Evolutionary conservation across 2,888 invertebrate genomes (phyloP).

Genomic region (Nephrocerus scutellatus): DNA sequence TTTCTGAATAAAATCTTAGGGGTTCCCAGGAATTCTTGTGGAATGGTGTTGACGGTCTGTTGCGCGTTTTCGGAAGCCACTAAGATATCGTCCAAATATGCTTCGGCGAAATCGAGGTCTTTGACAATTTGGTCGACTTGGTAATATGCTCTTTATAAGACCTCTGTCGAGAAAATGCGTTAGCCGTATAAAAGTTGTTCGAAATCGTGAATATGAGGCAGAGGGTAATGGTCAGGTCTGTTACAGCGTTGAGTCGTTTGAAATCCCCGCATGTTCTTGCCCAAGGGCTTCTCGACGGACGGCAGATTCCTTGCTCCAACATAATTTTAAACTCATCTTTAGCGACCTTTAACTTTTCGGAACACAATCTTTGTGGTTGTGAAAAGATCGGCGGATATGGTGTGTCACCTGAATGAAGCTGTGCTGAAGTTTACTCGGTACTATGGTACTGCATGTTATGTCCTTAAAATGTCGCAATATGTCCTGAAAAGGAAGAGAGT

Average conservation of each 20-base stretch:
- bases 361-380: slow-evolving; percentile 1
- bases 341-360: slow-evolving; percentile 3
- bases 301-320: slow-evolving; percentile 36
- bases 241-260: slow-evolving; percentile 28
- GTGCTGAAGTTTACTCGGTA: too few relatives aligned
- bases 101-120: slow-evolving; percentile 17
- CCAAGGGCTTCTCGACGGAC: slow-evolving; percentile 41
- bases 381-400: slow-evolving; percentile 7
- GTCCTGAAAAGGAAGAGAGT: too few relatives aligned
- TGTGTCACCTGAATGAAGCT: too few relatives aligned
- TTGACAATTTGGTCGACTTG: slow-evolving; percentile 18
- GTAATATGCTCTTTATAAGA: slow-evolving; percentile 20
- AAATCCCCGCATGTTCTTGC: slow-evolving; percentile 37
- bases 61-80: slow-evolving; percentile 23
- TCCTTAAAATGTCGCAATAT: too few relatives aligned
- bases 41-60: slow-evolving; percentile 21
- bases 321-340: slow-evolving; percentile 8
- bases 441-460: too few relatives aligned
- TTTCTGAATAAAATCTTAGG: slow-evolving; percentile 4
- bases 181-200: too few relatives aligned
- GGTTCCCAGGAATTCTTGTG: too few relatives aligned
- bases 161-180: too few relatives aligned
- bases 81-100: slow-evolving; percentile 31
- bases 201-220: too few relatives aligned
- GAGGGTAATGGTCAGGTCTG: slow-evolving; percentile 32